Evolutionary conservation across 2,113 vertebrate genomes (phyloP), one percentile per base, ranked within the genome.

Genomic region (Odontesthes bonariensis): DNA sequence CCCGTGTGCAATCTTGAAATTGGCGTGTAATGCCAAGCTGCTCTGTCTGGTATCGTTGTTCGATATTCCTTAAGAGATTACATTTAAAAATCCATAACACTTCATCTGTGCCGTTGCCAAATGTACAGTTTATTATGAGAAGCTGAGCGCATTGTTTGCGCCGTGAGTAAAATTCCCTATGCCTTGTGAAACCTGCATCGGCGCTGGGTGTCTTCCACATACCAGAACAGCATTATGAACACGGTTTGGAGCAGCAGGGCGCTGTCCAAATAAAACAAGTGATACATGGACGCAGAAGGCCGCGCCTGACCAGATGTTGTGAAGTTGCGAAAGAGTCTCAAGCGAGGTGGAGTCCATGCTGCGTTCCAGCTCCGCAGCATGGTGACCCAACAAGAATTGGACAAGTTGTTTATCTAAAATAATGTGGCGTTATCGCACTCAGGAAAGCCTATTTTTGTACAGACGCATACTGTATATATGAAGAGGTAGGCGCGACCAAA

Each of bases 251-350:
- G 75, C 83, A 76, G 84, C 77, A 88, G 89, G 83, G 87, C 78
- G 90, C 70, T 82, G 72, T 91, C 88, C 91, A 93, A 91, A 91
- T 85, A 88, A 89, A 91, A 91, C 84, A 86, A 82, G 81, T 73
- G 73, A 86, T 83, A 76, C 84, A 88, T 65, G 85, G 72, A 85
- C 73, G 78, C 80, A 69, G 79, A 75, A 77, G 75, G 69, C 79
- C 77, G 10, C 73, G 69, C 79, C 76, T 80, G 81, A 81, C 85
- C 91, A 90, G 86, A 91, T 91, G 87, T 88, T 88, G 74, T 2
- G 12, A 68, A 56, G 77, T 89, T 91, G 91, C 82, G 86, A 91
- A 93, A 92, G 81, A 78, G 83, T 82, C 78, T 60, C 69, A 20
- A 65, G 59, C 16, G 75, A 85, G 89, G 88, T 79, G 86, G 87